These are phyloP conservation scores for Microtus richardsoni DNA, from an alignment of 2,113 vertebrate genomes.

Conservation along the genomic window DNA sequence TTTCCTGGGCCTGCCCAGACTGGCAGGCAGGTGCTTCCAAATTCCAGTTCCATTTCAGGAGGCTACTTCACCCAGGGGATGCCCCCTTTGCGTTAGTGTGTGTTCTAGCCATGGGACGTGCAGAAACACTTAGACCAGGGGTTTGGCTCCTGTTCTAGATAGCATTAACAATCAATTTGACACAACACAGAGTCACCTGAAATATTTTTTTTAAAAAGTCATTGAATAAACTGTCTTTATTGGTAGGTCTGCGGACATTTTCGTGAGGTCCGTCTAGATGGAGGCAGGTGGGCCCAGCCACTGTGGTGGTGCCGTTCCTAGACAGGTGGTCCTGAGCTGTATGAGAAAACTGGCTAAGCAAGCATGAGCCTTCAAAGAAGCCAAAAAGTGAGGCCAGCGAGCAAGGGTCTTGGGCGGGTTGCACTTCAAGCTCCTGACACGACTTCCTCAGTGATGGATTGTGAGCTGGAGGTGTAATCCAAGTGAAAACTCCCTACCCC, in stretches of 20 bases:
- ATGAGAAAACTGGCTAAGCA: neutral
- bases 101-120: neutral
- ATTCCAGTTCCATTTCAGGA: neutral
- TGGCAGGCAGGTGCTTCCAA: neutral
- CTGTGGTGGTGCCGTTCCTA: neutral
- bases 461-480: neutral
- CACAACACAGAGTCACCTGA: neutral
- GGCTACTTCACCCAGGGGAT: neutral
- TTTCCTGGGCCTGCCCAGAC: neutral
- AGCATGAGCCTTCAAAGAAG: neutral
- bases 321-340: neutral
- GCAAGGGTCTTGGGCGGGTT: neutral
- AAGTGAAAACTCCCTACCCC: neutral
- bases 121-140: too few species aligned
- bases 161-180: neutral
- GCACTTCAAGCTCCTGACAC: neutral
- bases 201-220: neutral
- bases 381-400: neutral
- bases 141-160: neutral
- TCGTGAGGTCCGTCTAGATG: neutral
- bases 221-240: neutral
- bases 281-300: neutral
- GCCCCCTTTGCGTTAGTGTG: neutral
- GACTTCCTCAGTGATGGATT: neutral
- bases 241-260: neutral